Evolutionary conservation across 2,113 vertebrate genomes (phyloP).

Genomic region (Pedetes capensis): DNA sequence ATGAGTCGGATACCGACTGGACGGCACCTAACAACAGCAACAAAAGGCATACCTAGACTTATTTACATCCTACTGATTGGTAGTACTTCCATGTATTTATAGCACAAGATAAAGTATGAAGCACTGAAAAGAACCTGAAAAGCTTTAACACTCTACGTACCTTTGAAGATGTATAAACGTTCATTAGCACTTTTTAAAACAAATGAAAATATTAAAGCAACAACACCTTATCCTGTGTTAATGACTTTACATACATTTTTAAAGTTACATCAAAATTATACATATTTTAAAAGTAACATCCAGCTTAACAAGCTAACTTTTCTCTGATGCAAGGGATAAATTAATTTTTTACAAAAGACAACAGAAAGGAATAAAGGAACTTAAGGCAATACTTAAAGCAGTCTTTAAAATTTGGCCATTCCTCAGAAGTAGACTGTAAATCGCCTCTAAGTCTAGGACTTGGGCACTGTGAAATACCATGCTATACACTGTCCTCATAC

Average conservation of each 20-base stretch:
- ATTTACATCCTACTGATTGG: not conserved
- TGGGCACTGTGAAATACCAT: not conserved
- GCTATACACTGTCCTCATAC: constrained; percentile 69
- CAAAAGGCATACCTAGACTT: not conserved
- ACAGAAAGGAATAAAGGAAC: not conserved
- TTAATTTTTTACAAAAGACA: not conserved
- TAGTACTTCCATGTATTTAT: not conserved
- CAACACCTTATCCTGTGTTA: not conserved
- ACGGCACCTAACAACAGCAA: too few relatives aligned
- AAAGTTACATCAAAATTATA: not conserved
- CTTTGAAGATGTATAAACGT: constrained; percentile 13
- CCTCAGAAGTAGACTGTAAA: not conserved
- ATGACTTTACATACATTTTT: not conserved
- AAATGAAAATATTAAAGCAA: constrained; percentile 7
- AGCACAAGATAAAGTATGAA: not conserved
- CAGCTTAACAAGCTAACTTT: constrained; percentile 34
- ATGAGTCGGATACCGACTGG: too few relatives aligned
- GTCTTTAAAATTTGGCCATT: constrained; percentile 7
- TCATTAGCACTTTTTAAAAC: constrained; percentile 2
- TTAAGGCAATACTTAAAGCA: not conserved
- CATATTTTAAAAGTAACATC: not conserved
- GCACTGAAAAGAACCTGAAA: not conserved
- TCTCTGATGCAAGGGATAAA: not conserved
- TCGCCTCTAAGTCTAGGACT: not conserved
- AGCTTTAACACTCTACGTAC: not conserved